phyloP scores from a whole-genome alignment of 2,888 invertebrate genomes.

The Syrista parreyssii region DNA sequence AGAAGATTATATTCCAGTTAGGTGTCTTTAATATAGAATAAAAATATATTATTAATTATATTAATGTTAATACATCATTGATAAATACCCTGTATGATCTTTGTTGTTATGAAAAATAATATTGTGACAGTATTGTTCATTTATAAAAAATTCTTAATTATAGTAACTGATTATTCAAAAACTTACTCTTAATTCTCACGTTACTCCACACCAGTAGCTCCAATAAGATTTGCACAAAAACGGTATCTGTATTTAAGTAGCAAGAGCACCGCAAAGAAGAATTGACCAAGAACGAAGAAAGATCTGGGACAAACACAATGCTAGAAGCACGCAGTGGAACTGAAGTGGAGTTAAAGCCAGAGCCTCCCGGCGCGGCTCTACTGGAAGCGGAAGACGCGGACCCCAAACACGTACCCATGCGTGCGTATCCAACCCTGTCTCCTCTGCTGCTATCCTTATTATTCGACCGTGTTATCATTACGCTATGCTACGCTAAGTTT shows the following conservation, averaged over 20 bases:
- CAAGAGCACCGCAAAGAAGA: neutral
- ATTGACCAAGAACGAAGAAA: constrained; percentile 1
- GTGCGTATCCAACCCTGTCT: constrained; percentile 66
- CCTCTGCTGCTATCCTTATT: constrained; percentile 62
- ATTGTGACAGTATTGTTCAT: neutral
- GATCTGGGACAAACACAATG: constrained; percentile 38
- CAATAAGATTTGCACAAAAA: neutral
- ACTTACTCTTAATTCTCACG: neutral
- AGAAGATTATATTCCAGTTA: neutral
- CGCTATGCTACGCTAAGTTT: constrained; percentile 53
- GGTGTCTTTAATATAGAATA: neutral
- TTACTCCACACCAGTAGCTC: neutral
- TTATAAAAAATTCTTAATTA: neutral
- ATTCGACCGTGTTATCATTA: constrained; percentile 65
- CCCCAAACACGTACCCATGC: constrained; percentile 62
- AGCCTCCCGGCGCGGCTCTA: constrained; percentile 29
- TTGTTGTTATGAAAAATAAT: neutral
- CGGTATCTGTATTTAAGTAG: neutral
- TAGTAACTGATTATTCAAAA: neutral
- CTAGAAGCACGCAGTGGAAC: constrained; percentile 42
- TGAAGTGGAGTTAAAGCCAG: constrained; percentile 39
- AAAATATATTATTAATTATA: neutral
- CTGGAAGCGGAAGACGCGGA: constrained; percentile 55
- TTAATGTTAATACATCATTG: neutral
- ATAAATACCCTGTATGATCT: neutral